Conservation (phyloP, 2,113 vertebrate species). For the Petaurus breviceps region DNA sequence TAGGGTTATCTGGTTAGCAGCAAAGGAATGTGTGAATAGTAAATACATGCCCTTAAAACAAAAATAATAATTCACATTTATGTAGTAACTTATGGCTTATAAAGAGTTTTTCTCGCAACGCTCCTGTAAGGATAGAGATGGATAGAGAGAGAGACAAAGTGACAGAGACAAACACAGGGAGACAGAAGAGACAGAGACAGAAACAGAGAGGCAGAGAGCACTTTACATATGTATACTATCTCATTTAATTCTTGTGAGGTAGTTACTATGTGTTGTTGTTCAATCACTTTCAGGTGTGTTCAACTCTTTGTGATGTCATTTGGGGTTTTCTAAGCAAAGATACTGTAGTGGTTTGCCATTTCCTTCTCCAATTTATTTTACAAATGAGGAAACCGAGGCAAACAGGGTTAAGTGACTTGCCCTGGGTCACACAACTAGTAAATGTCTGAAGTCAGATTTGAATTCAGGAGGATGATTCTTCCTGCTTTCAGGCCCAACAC, state of each 20-base stretch:
- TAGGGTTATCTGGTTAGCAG: slow-evolving; percentile 20
- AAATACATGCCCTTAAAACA: neutral
- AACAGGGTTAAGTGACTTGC: too few relatives aligned
- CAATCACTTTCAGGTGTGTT: neutral
- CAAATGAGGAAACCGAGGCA: too few relatives aligned
- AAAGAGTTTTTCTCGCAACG: neutral
- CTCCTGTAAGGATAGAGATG: neutral
- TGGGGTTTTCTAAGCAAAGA: neutral
- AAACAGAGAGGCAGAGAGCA: neutral
- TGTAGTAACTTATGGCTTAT: neutral
- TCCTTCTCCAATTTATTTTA: neutral
- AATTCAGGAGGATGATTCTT: neutral
- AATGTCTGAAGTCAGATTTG: too few relatives aligned
- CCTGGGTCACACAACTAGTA: too few relatives aligned
- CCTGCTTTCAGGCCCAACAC: neutral
- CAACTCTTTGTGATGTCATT: neutral
- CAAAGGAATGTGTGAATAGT: neutral
- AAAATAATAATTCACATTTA: neutral
- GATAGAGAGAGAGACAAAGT: neutral
- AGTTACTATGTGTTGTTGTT: neutral
- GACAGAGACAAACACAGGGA: too few relatives aligned
- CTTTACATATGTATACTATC: neutral
- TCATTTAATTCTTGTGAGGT: neutral
- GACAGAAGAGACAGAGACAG: neutral
- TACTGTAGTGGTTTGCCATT: neutral